Base-by-base conservation (phyloP, 2,113 vertebrate genomes). In the Rhegmatorhina hoffmannsi region DNA sequence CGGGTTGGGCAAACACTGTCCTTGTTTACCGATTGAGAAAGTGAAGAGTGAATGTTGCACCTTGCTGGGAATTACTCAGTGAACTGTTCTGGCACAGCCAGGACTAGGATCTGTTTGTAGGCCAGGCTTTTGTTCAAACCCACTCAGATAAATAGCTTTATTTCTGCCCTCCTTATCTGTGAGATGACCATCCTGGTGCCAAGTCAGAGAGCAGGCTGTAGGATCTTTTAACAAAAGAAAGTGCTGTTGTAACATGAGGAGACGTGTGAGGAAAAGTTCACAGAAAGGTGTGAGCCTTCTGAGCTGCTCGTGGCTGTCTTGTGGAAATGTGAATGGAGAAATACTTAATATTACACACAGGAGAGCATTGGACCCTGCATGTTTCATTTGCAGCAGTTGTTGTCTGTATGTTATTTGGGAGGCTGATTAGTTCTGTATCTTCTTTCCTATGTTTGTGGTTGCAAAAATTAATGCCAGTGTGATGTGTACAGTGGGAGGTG, bases 291-390 rank as follows among this genome's bases (percentile, higher is more conserved):
- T 6, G 77, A 68, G 10, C 53, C 63, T 90, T 73, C 17, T 28
- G 78, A n/a, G 69, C 68, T 84, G 76, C n/a, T 84, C 2, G 1
- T 31, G 53, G n/a, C 50, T 70, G 13, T 20, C 14, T 4, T 34
- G 69, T 21, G 66, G 74, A 76, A 56, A n/a, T 21, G 75, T 26
- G 82, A 69, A 34, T 29, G 38, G 56, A 56, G 46, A 44, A 52
- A 60, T 63, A 17, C 38, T 18, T 36, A 13, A 8, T n/a, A 23
- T 38, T 77, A 1, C 3, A 1, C 2, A 1, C 34, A 55, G 87
- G 59, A 58, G 75, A 53, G 17, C 2, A 1, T 11, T 63, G 80
- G 44, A 28, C 25, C 52, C 38, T 55, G 2, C 0, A 2, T 10
- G 13, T 80, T 24, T 86, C 55, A 13, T 63, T 67, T 63, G n/a